Evolutionary conservation across 2,113 vertebrate genomes (phyloP).

Genomic region (Pygathrix nemaeus): DNA sequence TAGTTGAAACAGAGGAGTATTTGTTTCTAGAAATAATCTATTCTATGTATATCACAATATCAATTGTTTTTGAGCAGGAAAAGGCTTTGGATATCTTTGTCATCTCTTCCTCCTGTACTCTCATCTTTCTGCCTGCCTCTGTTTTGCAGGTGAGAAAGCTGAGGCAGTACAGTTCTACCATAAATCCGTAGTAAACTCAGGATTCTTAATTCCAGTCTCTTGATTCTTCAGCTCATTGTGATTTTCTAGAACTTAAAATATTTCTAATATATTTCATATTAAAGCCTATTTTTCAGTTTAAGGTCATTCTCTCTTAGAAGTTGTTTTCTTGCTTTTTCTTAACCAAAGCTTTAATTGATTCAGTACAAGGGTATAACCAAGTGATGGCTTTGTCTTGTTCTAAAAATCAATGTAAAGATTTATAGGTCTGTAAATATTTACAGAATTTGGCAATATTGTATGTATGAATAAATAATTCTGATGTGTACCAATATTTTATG

Average conservation of each 20-base stretch:
- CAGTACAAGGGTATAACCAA: neutral
- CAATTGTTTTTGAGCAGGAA: neutral
- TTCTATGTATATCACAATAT: neutral
- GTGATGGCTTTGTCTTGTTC: slow-evolving; percentile 17
- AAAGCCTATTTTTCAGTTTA: slow-evolving; percentile 18
- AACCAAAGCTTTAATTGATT: slow-evolving; percentile 1
- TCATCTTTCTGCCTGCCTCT: neutral
- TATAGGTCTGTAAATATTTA: slow-evolving; percentile 22
- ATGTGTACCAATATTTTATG: slow-evolving; percentile 16
- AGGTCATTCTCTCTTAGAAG: neutral
- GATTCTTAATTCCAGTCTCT: neutral
- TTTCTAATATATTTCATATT: slow-evolving; percentile 17
- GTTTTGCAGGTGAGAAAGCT: neutral
- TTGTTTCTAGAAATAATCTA: neutral
- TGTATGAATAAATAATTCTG: slow-evolving; percentile 29
- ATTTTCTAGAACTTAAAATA: slow-evolving; percentile 25
- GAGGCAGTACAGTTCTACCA: neutral
- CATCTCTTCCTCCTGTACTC: neutral
- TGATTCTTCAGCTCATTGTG: neutral
- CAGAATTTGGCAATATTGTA: neutral
- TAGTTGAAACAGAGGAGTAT: neutral
- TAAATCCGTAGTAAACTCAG: neutral
- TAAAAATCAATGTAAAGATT: slow-evolving; percentile 53
- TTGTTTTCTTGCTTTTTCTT: neutral
- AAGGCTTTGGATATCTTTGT: neutral